A percentile compares a stretch with the other conserved stretches of the same genome.
Evolutionary conservation across 2,888 invertebrate genomes (phyloP).

Genomic region (Stictocephala bisonia): DNA sequence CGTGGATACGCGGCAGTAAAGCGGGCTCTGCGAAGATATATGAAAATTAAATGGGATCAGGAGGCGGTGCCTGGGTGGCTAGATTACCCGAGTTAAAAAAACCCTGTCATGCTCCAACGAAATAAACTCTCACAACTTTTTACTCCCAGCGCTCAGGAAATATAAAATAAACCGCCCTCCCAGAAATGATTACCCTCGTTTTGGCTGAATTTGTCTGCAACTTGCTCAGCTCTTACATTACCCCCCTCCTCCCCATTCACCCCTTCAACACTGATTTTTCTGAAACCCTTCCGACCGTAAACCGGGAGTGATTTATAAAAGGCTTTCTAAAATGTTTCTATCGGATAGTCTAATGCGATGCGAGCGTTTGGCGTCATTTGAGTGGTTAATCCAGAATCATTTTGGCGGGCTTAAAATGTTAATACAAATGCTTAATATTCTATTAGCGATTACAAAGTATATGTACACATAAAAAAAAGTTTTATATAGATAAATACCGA

Average conservation of each 20-base stretch:
- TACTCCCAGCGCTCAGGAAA: conserved; percentile 26
- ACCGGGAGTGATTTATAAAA: conserved; percentile 1
- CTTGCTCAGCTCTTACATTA: conserved; percentile 27
- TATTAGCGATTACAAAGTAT: no score
- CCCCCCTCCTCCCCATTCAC: background rate
- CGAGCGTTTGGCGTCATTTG: no score
- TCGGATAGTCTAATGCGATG: background rate
- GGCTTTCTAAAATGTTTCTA: conserved; percentile 5
- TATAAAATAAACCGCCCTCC: conserved; percentile 34
- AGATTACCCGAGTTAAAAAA: conserved; percentile 39
- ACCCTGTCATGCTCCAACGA: conserved; percentile 27
- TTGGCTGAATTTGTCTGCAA: conserved; percentile 32
- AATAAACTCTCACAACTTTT: conserved; percentile 42
- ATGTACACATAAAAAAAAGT: no score
- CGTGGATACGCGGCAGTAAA: conserved; percentile 43
- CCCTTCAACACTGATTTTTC: background rate
- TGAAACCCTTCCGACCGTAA: background rate
- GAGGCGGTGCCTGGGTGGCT: background rate
- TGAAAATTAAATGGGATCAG: conserved; percentile 49
- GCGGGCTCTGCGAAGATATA: conserved; percentile 45
- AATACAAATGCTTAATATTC: no score
- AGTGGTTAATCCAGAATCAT: no score
- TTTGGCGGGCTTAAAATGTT: no score
- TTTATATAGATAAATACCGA: no score
- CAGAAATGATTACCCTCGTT: conserved; percentile 32